These are phyloP conservation scores for Rattus norvegicus DNA, from an alignment of 2,113 vertebrate species.

Conservation along the genomic window DNA sequence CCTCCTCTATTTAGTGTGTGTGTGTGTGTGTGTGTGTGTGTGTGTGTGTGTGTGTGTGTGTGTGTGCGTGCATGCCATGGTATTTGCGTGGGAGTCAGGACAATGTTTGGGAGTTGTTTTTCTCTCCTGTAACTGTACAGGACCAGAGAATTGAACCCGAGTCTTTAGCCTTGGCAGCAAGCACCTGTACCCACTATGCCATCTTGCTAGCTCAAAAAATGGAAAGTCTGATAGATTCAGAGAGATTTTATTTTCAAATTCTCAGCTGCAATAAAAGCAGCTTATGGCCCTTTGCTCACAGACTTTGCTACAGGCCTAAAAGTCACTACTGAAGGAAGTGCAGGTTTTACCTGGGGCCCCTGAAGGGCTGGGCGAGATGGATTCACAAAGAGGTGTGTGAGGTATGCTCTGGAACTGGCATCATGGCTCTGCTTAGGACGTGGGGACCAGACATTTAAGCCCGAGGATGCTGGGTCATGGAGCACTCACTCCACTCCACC, in stretches of 20 bases:
- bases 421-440: neutral
- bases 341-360: neutral
- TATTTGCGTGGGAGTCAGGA: neutral
- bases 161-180: neutral
- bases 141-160: neutral
- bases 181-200: neutral
- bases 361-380: neutral
- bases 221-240: neutral
- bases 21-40: neutral
- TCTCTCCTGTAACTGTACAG: no score
- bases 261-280: neutral
- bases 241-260: neutral
- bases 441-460: neutral
- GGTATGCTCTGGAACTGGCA: neutral
- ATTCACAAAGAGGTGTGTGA: neutral
- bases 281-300: no score
- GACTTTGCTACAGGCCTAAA: neutral
- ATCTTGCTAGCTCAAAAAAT: neutral
- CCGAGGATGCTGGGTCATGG: neutral
- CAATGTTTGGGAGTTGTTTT: neutral
- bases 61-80: neutral
- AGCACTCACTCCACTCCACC: neutral
- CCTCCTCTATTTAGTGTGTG: neutral
- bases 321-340: rapidly evolving
- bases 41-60: neutral